phyloP scores from a whole-genome alignment of 2,797 vertebrate genomes.

The Eleutherodactylus coqui region DNA sequence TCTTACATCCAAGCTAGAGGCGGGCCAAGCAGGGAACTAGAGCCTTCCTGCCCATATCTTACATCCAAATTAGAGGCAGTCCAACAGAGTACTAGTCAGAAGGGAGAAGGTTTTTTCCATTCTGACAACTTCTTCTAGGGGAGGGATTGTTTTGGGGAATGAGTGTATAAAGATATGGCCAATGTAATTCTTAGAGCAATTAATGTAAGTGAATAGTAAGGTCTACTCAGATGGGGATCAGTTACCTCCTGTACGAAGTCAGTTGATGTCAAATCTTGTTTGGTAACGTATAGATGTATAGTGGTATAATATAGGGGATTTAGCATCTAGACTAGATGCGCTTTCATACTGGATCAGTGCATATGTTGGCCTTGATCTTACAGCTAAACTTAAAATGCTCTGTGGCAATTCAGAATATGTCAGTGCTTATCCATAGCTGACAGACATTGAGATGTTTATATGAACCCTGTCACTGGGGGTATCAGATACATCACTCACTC shows the following conservation, averaged over 20 bases:
- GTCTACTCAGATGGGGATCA: background rate
- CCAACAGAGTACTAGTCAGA: too few relatives aligned
- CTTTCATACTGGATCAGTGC: background rate
- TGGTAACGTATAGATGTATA: background rate
- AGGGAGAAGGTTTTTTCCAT: too few relatives aligned
- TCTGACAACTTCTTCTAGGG: too few relatives aligned
- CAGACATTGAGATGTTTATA: constrained; percentile 16
- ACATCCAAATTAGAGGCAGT: too few relatives aligned
- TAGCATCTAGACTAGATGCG: background rate
- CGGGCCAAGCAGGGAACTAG: too few relatives aligned
- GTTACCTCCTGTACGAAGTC: background rate
- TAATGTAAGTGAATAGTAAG: background rate
- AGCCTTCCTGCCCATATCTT: too few relatives aligned
- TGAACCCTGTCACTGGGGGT: background rate
- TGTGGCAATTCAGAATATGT: too few relatives aligned
- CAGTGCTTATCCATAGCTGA: background rate
- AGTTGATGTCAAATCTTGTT: too few relatives aligned
- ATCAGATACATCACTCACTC: constrained; percentile 78
- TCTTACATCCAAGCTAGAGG: too few relatives aligned
- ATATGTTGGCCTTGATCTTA: background rate
- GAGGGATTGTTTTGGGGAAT: too few relatives aligned
- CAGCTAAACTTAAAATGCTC: background rate
- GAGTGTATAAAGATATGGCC: too few relatives aligned
- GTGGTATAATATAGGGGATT: background rate
- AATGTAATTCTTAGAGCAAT: too few relatives aligned